These are phyloP conservation scores for Acleris sparsana DNA, from an alignment of 2,888 invertebrate genomes.

Conservation along the genomic window DNA sequence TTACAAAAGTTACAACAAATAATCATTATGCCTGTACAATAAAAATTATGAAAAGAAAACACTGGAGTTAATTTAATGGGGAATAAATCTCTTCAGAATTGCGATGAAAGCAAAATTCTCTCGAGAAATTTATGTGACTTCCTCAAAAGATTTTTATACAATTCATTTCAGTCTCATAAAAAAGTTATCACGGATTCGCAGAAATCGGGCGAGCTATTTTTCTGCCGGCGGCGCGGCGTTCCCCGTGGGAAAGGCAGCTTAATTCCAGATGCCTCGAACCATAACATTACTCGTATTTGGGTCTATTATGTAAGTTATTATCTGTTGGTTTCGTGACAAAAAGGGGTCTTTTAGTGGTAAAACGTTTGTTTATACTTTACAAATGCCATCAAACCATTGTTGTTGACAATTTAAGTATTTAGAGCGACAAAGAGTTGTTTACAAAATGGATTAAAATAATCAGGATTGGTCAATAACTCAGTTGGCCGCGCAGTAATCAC, in stretches of 20 bases:
- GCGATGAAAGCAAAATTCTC: constrained; percentile 70
- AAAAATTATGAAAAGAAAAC: constrained; percentile 47
- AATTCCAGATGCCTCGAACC: constrained; percentile 56
- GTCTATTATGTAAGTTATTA: constrained; percentile 30
- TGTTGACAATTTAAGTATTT: constrained; percentile 19
- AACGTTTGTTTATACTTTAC: constrained; percentile 13
- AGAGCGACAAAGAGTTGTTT: constrained; percentile 52
- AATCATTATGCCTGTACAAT: constrained; percentile 35
- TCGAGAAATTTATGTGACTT: constrained; percentile 72
- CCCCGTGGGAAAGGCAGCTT: constrained; percentile 69
- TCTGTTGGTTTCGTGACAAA: constrained; percentile 23
- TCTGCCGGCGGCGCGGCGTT: constrained; percentile 63
- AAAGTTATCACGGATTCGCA: constrained; percentile 79
- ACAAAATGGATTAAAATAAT: constrained; percentile 68
- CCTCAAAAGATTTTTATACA: constrained; percentile 77
- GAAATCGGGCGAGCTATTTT: constrained; percentile 75
- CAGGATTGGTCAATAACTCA: constrained; percentile 69
- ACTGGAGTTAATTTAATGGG: constrained; percentile 60
- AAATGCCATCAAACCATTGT: background rate
- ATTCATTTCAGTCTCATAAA: constrained; percentile 79
- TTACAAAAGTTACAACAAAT: constrained; percentile 33
- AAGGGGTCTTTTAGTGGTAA: constrained; percentile 7
- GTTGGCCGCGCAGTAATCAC: constrained; percentile 61
- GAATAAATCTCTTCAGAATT: constrained; percentile 65
- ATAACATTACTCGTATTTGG: constrained; percentile 50